phyloP scores from a whole-genome alignment of 1,140 invertebrate genomes.

The Bombus confusus region DNA sequence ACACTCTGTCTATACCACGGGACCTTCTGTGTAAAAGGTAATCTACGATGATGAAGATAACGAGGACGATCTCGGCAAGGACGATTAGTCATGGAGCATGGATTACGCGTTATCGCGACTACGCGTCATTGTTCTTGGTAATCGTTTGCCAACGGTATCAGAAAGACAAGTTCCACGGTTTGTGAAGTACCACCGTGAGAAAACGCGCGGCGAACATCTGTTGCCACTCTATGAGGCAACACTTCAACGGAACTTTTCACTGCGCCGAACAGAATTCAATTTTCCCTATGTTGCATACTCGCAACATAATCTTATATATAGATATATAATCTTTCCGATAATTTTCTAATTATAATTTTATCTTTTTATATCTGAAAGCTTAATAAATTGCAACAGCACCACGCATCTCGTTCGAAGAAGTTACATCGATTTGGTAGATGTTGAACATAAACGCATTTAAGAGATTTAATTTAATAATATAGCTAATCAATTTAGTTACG shows the following conservation, averaged over 20 bases:
- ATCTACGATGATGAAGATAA: slow-evolving; percentile 61
- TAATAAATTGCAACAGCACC: neutral
- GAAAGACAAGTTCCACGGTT: neutral
- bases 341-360: neutral
- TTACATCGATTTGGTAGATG: too few species aligned
- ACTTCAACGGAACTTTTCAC: neutral
- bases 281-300: neutral
- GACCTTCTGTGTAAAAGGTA: slow-evolving; percentile 29
- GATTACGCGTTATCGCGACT: slow-evolving; percentile 56
- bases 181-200: slow-evolving; percentile 27
- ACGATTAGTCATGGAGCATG: slow-evolving; percentile 58
- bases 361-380: neutral
- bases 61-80: slow-evolving; percentile 64
- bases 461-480: neutral
- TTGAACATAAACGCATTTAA: neutral
- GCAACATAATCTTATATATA: too few species aligned
- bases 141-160: slow-evolving; percentile 41
- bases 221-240: neutral
- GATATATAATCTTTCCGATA: neutral
- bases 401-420: neutral
- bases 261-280: neutral
- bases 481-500: neutral
- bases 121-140: slow-evolving; percentile 64
- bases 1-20: neutral
- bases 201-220: neutral